phyloP scores from a whole-genome alignment of 1,140 invertebrate species.

The Muscidifurax raptorellus region DNA sequence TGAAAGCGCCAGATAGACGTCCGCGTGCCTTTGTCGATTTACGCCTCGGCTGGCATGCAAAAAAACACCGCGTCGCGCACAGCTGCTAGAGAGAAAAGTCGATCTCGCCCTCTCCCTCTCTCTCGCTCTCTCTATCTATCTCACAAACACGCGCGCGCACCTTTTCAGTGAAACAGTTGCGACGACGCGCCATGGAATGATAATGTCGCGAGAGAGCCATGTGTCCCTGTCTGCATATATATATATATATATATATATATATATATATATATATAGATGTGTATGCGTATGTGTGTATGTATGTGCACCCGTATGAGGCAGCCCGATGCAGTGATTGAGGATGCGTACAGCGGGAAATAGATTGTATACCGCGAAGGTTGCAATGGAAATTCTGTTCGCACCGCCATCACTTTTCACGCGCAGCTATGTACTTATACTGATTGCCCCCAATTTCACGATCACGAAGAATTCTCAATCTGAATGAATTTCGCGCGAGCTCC shows the following conservation, averaged over 20 bases:
- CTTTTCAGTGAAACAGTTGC: neutral
- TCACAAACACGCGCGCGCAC: neutral
- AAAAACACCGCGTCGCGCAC: neutral
- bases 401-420: neutral
- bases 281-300: no score
- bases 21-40: constrained; percentile 7
- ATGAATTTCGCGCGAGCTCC: neutral
- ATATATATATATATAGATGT: no score
- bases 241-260: neutral
- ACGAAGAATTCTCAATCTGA: neutral
- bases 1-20: neutral
- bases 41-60: neutral
- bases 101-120: neutral
- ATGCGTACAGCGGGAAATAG: neutral
- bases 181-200: neutral
- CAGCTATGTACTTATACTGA: neutral
- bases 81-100: neutral
- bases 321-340: no score
- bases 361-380: neutral
- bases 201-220: neutral
- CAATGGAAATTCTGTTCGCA: neutral
- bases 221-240: neutral
- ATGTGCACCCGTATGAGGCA: no score
- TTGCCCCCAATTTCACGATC: neutral
- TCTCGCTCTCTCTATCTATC: no score